These are phyloP conservation scores for Galerucella pusilla DNA, from an alignment of 2,888 invertebrate genomes.

Conservation along the genomic window DNA sequence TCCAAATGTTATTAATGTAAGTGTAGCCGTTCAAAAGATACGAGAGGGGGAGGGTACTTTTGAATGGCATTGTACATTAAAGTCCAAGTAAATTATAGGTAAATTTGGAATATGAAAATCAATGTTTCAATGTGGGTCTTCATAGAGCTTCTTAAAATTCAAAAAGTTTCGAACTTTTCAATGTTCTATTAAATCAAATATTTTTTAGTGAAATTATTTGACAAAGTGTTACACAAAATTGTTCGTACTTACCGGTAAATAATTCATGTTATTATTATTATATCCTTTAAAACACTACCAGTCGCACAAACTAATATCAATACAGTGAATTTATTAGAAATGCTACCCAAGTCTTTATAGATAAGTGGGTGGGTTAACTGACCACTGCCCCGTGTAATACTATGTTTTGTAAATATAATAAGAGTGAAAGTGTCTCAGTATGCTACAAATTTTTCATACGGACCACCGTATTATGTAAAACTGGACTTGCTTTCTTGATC, in stretches of 20 bases:
- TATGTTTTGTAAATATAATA: constrained; percentile 27
- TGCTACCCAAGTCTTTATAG: constrained; percentile 53
- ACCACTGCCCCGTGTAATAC: constrained; percentile 27
- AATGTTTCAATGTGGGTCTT: no score
- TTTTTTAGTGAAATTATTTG: no score
- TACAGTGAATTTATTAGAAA: constrained; percentile 51
- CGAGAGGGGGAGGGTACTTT: no score
- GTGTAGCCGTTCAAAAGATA: no score
- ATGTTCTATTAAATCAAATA: no score
- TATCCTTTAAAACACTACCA: constrained; percentile 45
- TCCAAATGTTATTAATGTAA: no score
- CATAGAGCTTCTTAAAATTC: no score
- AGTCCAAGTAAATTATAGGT: no score
- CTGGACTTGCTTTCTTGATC: constrained; percentile 50
- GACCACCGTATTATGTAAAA: constrained; percentile 52
- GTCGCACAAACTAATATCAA: constrained; percentile 48
- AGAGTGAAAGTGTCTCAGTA: constrained; percentile 54
- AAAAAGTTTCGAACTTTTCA: no score
- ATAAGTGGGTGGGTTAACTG: constrained; percentile 54
- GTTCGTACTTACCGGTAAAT: constrained; percentile 50
- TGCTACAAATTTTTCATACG: constrained; percentile 49
- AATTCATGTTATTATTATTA: constrained; percentile 44
- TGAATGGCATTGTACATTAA: no score
- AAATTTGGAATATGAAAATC: no score
- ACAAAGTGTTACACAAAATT: no score